Percentiles rank a stretch among this genome's conserved stretches.
Conservation (phyloP, 2,888 invertebrate genomes). For the Liopterus haemorrhoidalis region DNA sequence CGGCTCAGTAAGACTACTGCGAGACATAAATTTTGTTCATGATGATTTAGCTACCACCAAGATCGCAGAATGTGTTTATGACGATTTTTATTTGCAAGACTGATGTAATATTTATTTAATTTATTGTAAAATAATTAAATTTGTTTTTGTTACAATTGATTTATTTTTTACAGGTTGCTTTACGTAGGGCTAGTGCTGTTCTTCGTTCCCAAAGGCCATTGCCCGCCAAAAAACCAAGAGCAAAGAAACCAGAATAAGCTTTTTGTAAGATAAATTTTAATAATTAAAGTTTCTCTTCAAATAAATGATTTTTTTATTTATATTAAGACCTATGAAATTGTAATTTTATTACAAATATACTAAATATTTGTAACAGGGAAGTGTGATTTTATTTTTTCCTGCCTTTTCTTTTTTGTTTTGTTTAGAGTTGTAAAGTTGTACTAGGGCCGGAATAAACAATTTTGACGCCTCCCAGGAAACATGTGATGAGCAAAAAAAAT, state of each 20-base stretch:
- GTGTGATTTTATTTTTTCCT: no score
- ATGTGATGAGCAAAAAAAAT: no score
- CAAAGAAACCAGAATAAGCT: conserved; percentile 75
- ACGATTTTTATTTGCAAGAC: conserved; percentile 16
- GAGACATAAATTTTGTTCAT: conserved; percentile 14
- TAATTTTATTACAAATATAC: conserved; percentile 1
- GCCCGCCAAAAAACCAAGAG: conserved; percentile 71
- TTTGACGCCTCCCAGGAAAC: no score
- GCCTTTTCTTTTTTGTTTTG: no score
- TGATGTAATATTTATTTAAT: conserved; percentile 10
- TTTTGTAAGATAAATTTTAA: conserved; percentile 22
- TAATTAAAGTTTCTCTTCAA: conserved; percentile 27
- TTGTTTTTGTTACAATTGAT: conserved; percentile 22
- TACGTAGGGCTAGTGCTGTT: conserved; percentile 89
- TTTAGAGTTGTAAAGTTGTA: no score
- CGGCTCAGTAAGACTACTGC: no score
- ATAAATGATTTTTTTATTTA: conserved; percentile 23
- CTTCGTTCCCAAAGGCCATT: conserved; percentile 85
- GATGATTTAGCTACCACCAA: conserved; percentile 42
- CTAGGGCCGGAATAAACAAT: no score
- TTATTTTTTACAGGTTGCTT: conserved; percentile 64
- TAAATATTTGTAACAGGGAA: not conserved
- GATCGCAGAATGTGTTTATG: conserved; percentile 46
- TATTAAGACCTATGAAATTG: conserved; percentile 35
- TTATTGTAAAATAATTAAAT: conserved; percentile 17